These are phyloP conservation scores for Camponotus vicinus DNA, from an alignment of 1,140 invertebrate genomes.

Conservation along the genomic window DNA sequence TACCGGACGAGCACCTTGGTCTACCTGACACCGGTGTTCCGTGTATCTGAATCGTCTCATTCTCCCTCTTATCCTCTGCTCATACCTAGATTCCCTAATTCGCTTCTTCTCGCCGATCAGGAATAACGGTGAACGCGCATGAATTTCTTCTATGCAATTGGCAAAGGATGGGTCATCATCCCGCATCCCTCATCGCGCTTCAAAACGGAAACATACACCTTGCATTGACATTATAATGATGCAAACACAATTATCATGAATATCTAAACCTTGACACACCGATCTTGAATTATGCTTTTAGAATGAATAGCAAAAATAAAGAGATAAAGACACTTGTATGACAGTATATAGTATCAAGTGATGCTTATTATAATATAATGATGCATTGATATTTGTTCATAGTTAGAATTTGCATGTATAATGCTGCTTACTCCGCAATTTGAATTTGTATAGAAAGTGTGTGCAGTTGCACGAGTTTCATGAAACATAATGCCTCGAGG, in stretches of 20 bases:
- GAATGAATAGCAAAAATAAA: background rate
- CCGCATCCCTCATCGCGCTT: constrained; percentile 49
- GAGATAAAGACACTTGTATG: background rate
- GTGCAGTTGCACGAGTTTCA: background rate
- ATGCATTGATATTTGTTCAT: background rate
- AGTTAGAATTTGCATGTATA: constrained; percentile 15
- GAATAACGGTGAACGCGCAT: constrained; percentile 14
- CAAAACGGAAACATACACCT: constrained; percentile 40
- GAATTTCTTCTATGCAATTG: constrained; percentile 26
- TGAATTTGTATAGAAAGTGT: constrained; percentile 16
- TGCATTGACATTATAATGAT: constrained; percentile 30
- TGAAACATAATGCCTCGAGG: background rate
- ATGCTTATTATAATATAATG: constrained; percentile 21
- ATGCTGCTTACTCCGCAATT: constrained; percentile 8
- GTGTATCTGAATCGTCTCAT: constrained; percentile 25
- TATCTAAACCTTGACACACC: constrained; percentile 16
- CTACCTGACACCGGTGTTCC: constrained; percentile 48
- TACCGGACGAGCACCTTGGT: constrained; percentile 66
- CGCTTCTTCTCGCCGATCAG: background rate
- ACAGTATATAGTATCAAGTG: background rate
- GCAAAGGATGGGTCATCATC: constrained; percentile 14
- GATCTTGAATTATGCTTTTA: constrained; percentile 19
- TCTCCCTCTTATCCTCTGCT: background rate
- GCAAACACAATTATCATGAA: constrained; percentile 19
- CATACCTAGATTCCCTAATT: constrained; percentile 26